phyloP scores from a whole-genome alignment of 2,113 vertebrate species.

The Kryptolebias marmoratus region DNA sequence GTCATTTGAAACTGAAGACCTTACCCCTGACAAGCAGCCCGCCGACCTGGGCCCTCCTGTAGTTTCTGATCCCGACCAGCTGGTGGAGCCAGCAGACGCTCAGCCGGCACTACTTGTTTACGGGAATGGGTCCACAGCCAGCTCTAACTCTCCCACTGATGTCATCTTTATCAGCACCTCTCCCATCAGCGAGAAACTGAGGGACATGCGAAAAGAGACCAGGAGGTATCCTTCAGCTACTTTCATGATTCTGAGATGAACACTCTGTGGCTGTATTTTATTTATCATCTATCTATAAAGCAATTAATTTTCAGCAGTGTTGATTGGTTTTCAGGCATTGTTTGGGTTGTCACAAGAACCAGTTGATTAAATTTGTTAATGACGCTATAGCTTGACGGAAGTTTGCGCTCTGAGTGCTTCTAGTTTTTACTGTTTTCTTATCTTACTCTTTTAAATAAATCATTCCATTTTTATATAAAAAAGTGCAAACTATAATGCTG shows the following conservation, averaged over 20 bases:
- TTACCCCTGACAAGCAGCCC: conserved; percentile 46
- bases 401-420: no score
- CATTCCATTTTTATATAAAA: no score
- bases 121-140: neutral
- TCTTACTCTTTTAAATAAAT: no score
- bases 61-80: conserved; percentile 17
- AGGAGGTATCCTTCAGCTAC: conserved; percentile 71
- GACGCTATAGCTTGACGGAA: no score
- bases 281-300: neutral
- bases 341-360: no score
- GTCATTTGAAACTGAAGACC: conserved; percentile 77
- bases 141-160: conserved; percentile 4
- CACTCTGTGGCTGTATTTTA: neutral
- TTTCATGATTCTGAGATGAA: neutral
- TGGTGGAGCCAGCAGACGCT: neutral
- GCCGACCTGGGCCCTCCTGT: conserved; percentile 36
- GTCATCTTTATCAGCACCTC: conserved; percentile 31
- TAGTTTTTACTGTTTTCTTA: neutral
- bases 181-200: conserved; percentile 75
- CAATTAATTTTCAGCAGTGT: no score
- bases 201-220: conserved; percentile 79
- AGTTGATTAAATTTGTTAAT: no score
- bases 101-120: neutral
- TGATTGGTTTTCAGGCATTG: no score
- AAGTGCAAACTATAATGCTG: neutral